phyloP scores from a whole-genome alignment of 2,113 vertebrate species.

The Grus americana region DNA sequence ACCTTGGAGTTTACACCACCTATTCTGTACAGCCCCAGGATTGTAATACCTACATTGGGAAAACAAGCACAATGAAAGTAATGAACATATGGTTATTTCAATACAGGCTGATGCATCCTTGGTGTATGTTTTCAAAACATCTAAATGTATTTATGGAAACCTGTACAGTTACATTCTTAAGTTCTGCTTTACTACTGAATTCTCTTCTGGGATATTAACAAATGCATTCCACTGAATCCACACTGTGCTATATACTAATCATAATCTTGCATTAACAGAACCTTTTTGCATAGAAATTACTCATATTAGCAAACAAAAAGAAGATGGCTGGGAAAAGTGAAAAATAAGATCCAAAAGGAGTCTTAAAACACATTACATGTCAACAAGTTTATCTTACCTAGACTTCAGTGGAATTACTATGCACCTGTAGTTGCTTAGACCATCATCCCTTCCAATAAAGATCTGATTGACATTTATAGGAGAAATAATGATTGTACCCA shows the following conservation, averaged over 20 bases:
- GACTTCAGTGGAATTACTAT: not conserved
- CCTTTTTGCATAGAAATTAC: not conserved
- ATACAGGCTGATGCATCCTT: not conserved
- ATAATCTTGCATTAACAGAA: not conserved
- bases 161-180: not conserved
- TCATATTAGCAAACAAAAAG: not conserved
- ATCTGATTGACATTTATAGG: not conserved
- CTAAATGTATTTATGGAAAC: not conserved
- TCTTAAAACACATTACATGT: not conserved
- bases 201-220: not conserved
- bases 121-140: not conserved
- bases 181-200: not conserved
- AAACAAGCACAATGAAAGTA: not conserved
- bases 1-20: constrained; percentile 98
- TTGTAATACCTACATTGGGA: constrained; percentile 84
- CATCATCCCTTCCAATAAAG: not conserved
- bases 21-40: constrained; percentile 93
- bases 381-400: not conserved
- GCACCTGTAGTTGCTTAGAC: not conserved
- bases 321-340: not conserved
- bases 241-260: not conserved
- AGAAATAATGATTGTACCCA: not conserved
- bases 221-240: not conserved
- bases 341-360: not conserved
- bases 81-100: not conserved